Evolutionary conservation across 2,888 invertebrate genomes (phyloP).

Genomic region (Mycalesis mineus): DNA sequence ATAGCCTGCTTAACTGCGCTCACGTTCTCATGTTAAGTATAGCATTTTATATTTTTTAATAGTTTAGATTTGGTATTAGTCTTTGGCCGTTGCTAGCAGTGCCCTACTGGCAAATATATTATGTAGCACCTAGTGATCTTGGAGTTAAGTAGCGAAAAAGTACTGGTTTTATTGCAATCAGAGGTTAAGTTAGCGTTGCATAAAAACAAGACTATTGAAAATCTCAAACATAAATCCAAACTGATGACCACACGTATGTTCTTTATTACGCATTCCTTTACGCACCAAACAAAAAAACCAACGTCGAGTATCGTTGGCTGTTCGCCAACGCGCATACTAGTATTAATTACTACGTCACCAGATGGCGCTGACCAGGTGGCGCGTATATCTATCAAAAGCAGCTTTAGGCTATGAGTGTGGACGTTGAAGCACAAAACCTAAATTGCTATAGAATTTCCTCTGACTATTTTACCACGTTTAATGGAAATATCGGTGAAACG

Average conservation of each 20-base stretch:
- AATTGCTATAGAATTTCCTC: constrained; percentile 5
- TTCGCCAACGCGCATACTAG: constrained; percentile 32
- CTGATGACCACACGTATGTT: constrained; percentile 8
- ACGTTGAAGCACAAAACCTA: constrained; percentile 10
- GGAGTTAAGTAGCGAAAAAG: too few species aligned
- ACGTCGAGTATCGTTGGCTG: constrained; percentile 41
- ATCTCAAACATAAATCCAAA: background rate
- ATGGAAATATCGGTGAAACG: background rate
- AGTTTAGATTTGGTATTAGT: too few species aligned
- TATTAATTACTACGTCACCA: constrained; percentile 62
- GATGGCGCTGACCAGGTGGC: constrained; percentile 53
- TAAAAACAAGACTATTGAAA: background rate
- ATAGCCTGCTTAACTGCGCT: too few species aligned
- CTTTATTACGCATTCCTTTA: constrained; percentile 14
- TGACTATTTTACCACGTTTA: background rate
- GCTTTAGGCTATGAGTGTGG: constrained; percentile 12
- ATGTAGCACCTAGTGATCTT: too few species aligned
- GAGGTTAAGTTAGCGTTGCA: background rate
- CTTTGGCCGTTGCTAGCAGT: too few species aligned
- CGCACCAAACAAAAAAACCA: constrained; percentile 27
- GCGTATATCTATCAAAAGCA: constrained; percentile 35
- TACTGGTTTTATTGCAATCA: too few species aligned
- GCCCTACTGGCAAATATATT: too few species aligned
- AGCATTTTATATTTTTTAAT: too few species aligned
- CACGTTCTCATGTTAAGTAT: too few species aligned